Conservation (phyloP, 2,797 vertebrate species). For the Gymnodraco acuticeps region DNA sequence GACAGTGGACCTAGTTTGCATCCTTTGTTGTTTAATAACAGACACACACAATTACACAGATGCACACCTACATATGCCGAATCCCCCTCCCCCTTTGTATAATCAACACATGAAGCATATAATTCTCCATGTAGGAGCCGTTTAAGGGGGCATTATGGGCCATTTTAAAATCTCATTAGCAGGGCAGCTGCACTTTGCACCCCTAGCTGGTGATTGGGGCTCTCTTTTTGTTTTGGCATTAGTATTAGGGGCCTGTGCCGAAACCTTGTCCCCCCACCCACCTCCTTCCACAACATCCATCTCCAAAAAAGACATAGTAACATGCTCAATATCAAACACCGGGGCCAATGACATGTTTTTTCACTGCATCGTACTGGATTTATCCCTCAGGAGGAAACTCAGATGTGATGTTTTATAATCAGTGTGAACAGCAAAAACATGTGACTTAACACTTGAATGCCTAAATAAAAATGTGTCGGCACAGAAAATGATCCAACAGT, state of each 20-base stretch:
- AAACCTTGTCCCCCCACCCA: conserved; percentile 45
- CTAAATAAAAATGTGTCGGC: conserved; percentile 4
- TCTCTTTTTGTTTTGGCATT: conserved; percentile 80
- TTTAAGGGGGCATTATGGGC: conserved; percentile 85
- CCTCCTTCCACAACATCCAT: conserved; percentile 26
- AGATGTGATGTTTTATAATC: conserved; percentile 23
- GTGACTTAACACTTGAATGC: neutral
- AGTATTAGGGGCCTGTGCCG: conserved; percentile 58
- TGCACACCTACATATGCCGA: conserved; percentile 57
- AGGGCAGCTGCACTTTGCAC: conserved; percentile 86
- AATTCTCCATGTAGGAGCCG: conserved; percentile 83
- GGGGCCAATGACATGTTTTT: neutral
- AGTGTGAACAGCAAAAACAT: conserved; percentile 12
- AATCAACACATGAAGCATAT: conserved; percentile 82
- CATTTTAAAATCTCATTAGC: conserved; percentile 88
- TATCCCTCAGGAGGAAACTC: conserved; percentile 16
- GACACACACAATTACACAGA: conserved; percentile 68
- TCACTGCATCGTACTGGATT: neutral
- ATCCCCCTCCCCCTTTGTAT: conserved; percentile 68
- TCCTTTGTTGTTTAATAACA: conserved; percentile 73
- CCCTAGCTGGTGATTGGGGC: conserved; percentile 82
- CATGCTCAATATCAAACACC: conserved; percentile 22
- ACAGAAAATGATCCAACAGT: conserved; percentile 8
- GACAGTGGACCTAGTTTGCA: conserved; percentile 61
- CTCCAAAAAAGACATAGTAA: conserved; percentile 34